Percentiles rank a stretch among this genome's conserved stretches.
Evolutionary conservation across 1,140 invertebrate genomes (phyloP).

Genomic region (Maniola jurtina): DNA sequence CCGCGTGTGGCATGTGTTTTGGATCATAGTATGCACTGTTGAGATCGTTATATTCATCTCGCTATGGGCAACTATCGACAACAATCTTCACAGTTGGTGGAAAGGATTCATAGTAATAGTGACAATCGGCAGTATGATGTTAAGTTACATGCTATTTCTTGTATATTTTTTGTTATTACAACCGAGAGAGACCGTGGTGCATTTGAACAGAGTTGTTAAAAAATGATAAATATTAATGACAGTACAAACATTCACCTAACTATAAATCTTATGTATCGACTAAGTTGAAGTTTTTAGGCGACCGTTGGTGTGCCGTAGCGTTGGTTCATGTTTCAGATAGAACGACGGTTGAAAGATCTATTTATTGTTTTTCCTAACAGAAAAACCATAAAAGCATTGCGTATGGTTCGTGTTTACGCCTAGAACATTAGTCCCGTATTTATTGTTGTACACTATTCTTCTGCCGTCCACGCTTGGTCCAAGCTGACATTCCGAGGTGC

Average conservation of each 20-base stretch:
- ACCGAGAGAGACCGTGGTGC: conserved; percentile 76
- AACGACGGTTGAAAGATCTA: conserved; percentile 25
- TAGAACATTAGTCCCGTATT: conserved; percentile 33
- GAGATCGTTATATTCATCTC: conserved; percentile 83
- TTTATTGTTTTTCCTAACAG: conserved; percentile 30
- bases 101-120: conserved; percentile 78
- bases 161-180: conserved; percentile 79
- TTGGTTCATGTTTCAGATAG: conserved; percentile 18
- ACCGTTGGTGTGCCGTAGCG: too few species aligned
- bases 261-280: not conserved
- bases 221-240: conserved; percentile 15
- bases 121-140: conserved; percentile 70
- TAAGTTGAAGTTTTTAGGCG: conserved; percentile 10
- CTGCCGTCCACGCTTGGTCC: conserved; percentile 37
- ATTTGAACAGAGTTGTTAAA: conserved; percentile 37
- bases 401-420: conserved; percentile 32
- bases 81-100: conserved; percentile 81
- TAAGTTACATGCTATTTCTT: conserved; percentile 76
- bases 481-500: conserved; percentile 42
- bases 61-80: conserved; percentile 82
- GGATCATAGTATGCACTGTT: conserved; percentile 81
- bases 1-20: conserved; percentile 82
- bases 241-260: conserved; percentile 1
- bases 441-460: conserved; percentile 49
- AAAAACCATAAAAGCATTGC: conserved; percentile 31